Base-by-base conservation (phyloP, 53 echinoderm and acorn worm genomes). In the Zoroaster sp. region DNA sequence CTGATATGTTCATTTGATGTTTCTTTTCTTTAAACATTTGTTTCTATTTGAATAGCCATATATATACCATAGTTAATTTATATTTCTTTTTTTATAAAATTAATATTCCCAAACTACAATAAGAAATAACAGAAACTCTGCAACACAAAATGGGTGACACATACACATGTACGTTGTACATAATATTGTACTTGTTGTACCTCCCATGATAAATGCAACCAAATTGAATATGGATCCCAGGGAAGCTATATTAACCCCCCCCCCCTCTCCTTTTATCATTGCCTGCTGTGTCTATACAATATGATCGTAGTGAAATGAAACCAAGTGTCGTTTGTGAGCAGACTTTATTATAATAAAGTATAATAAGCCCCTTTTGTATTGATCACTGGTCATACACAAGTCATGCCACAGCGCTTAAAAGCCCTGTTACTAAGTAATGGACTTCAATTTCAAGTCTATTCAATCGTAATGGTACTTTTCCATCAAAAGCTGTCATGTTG, bases 351-450 rank as follows among this genome's bases (percentile, higher is more conserved):
- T n/a, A n/a, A n/a, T n/a, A n/a, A n/a, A n/a, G n/a, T n/a, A n/a
- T n/a, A n/a, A 32, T 66, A 67, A 81, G 81, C 81, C 30, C 11
- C 28, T 31, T 40, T 13, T 35, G 81, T 81, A 81, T 81, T 81
- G 81, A 81, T 81, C 67, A 44, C 43, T 81, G 40, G 81, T 37
- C 81, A 59, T 67, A 28, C 81, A 21, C 66, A 7, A 66, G 41
- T 66, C 67, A 81, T 67, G 81, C 37, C 6, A 9, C 67, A 81
- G 66, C 67, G 68, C 81, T 81, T 81, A 81, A 81, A 67, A 81
- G 81, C 81, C 81, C 66, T 34, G 81, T 31, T 81, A 81, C 81
- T 67, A 81, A 81, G 81, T 81, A 81, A 81, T 81, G 81, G 81
- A 66, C 81, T 81, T 81, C 81, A 81, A 81, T 81, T 66, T 67